Evolutionary conservation across 2,888 invertebrate genomes (phyloP), one percentile per base, ranked within the genome.

Genomic region (Diloba caeruleocephala): DNA sequence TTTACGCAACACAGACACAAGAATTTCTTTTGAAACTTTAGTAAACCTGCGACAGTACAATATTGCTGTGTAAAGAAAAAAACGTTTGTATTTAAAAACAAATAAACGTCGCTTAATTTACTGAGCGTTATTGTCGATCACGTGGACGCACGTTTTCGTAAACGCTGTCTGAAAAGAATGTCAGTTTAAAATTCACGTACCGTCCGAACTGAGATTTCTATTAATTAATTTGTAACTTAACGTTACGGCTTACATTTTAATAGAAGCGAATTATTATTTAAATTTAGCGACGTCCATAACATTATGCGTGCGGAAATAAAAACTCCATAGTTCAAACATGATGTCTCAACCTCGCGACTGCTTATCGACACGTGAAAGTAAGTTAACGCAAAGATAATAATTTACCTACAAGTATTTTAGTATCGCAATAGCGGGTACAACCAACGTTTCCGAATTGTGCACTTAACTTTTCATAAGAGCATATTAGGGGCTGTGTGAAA

Each of bases 1-100:
- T 53, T 71, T 65, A 68, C 54, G 54, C 49, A 58, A 68, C 29
- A 43, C 17, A 28, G 7, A 32, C 49, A 39, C 8, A 6, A 38
- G 38, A 42, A 39, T 46, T 23, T 66, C 29, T 57, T 51, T 63
- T 62, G 44, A 54, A 66, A 62, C 45, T 26, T 33, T 34, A 45
- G 10, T 48, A 51, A 25, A 44, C 26, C 15, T 43, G 43, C 53
- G 29, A 44, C 51, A 41, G 36, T 48, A 21, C 14, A 39, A 10
- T 25, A 6, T 12, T n/a, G 17, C 33, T 41, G 14, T 8, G 25
- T 31, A 19, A 1, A 14, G 10, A n/a, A 21, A n/a, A 54, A 48
- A 42, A 25, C 26, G 9, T 38, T 32, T 34, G 25, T 41, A 32
- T 33, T 41, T 8, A 33, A 52, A 43, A 46, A 45, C 28, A 44